A percentile compares a stretch with the other conserved stretches of the same genome.
phyloP scores from a whole-genome alignment of 2,797 vertebrate genomes.

The Apogon talboti region DNA sequence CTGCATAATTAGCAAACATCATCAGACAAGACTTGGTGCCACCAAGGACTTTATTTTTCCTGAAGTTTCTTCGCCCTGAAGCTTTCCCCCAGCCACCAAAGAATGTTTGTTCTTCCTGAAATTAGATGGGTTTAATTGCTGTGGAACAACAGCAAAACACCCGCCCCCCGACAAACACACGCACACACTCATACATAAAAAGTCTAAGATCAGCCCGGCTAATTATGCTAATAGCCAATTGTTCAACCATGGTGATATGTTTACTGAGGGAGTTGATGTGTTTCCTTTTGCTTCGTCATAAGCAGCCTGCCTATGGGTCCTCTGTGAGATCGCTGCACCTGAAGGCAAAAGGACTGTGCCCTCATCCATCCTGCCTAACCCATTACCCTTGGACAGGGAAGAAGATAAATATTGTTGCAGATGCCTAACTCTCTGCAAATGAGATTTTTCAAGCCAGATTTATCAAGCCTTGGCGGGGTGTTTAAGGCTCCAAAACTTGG shows the following conservation, averaged over 20 bases:
- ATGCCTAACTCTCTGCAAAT: constrained; percentile 85
- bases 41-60: constrained; percentile 86
- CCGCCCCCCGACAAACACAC: constrained; percentile 36
- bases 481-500: constrained; percentile 82
- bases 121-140: constrained; percentile 99
- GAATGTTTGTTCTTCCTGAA: constrained; percentile 98
- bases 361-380: constrained; percentile 93
- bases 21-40: constrained; percentile 93
- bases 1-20: constrained; percentile 98
- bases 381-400: constrained; percentile 92
- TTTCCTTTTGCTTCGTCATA: constrained; percentile 94
- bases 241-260: constrained; percentile 96
- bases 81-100: constrained; percentile 93
- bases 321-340: constrained; percentile 87
- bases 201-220: constrained; percentile 93
- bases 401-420: constrained; percentile 94
- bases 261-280: constrained; percentile 95
- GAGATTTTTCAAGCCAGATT: constrained; percentile 85
- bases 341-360: constrained; percentile 89
- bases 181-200: constrained; percentile 66
- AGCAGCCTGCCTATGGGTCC: constrained; percentile 90
- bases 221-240: constrained; percentile 99
- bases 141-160: constrained; percentile 89
- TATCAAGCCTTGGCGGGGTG: constrained; percentile 83
- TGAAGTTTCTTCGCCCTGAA: constrained; percentile 94